A percentile compares a stretch with the other conserved stretches of the same genome.
Conservation (phyloP, 2,888 invertebrate genomes). For the Proisotoma minuta region DNA sequence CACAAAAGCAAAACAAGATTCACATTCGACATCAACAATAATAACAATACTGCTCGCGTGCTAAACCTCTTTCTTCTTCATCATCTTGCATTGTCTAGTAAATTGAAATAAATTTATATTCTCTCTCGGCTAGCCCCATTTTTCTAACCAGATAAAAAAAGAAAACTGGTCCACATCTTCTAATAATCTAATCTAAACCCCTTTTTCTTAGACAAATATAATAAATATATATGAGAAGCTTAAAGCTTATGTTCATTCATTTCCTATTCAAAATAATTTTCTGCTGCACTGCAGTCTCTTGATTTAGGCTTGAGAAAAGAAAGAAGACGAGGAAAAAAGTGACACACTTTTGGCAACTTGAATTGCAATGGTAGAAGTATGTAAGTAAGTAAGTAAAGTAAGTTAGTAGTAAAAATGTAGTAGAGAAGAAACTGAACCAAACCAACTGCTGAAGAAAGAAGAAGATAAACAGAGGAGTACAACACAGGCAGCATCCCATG, state of each 20-base stretch:
- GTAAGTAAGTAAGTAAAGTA: constrained; percentile 6
- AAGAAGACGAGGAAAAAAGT: background rate
- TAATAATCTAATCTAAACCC: too few species aligned
- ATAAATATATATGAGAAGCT: too few species aligned
- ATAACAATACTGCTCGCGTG: too few species aligned
- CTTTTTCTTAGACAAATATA: too few species aligned
- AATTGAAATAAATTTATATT: too few species aligned
- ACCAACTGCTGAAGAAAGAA: background rate
- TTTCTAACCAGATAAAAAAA: background rate
- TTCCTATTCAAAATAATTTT: constrained; percentile 3
- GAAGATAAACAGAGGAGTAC: background rate
- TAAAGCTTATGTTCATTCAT: background rate
- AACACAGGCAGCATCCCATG: too few species aligned
- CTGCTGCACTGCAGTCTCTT: too few species aligned
- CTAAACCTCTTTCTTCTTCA: too few species aligned
- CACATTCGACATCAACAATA: too few species aligned
- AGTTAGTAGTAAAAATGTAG: constrained; percentile 2
- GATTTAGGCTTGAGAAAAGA: too few species aligned
- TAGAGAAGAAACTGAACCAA: background rate
- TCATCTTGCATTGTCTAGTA: too few species aligned
- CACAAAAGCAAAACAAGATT: too few species aligned
- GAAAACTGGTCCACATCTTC: constrained; percentile 3
- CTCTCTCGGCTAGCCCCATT: background rate
- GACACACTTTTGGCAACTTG: constrained; percentile 1
- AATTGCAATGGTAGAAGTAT: background rate